Evolutionary conservation across 2,888 invertebrate genomes (phyloP), one percentile per base, ranked within the genome.

Genomic region (Drosophila sordidapex): DNA sequence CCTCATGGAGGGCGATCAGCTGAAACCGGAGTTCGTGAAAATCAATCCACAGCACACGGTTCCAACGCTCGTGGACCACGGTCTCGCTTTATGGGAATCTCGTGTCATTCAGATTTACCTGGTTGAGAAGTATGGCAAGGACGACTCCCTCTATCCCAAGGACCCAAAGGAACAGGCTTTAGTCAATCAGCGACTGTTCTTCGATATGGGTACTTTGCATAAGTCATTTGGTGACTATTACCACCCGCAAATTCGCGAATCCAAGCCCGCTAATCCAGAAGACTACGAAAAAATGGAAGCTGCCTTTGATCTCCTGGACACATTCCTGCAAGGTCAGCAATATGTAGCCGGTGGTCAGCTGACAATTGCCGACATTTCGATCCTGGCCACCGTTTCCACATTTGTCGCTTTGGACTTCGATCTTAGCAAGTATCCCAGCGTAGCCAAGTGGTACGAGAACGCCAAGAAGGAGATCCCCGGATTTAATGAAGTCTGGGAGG

Each of bases 41-140:
- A 92, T 97, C 31, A 97, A 97, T 92, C 97, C 97, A 0, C 97
- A 97, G 93, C 97, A 97, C 91, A 95, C 95, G 27, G 94, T 98
- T 68, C 98, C 98, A 1, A 97, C 97, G 0, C 92, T 98, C 49
- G 95, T 96, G 66, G 98, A 98, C 93, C 95, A 96, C 86, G 97
- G 96, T 0, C 95, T 97, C 90, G 93, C 94, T 21, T 91, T 98
- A 64, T 96, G 96, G 95, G 98, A 98, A 93, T 97, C 97, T 54
- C 96, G 97, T 43, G 96, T 97, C 69, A 97, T 98, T 91, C 94
- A 96, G 91, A 94, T 95, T 0, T 98, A 98, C 92, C 94, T 98
- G 89, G 96, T 94, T 29, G 95, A 96, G 92, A 96, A 96, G 90
- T 97, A 97, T 90, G 97, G 95, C 53, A 96, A 96, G 27, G 95